Percentiles rank a stretch among this genome's conserved stretches.
phyloP scores from a whole-genome alignment of 2,888 invertebrate species.

The Pyrocoelia pectoralis region DNA sequence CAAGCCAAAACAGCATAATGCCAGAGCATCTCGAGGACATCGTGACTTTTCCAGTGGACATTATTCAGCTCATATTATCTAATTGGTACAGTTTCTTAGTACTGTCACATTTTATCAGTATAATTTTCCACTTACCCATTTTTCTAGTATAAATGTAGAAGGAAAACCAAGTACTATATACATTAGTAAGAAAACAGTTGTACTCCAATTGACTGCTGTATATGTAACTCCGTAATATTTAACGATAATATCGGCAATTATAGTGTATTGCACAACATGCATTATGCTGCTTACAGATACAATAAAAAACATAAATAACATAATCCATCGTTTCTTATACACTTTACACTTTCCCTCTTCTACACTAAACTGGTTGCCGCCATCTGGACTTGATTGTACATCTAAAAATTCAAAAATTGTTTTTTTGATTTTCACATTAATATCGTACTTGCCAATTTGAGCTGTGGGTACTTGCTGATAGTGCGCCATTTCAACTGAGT shows the following conservation, averaged over 20 bases:
- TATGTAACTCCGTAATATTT: conserved; percentile 74
- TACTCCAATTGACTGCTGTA: conserved; percentile 87
- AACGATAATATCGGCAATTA: conserved; percentile 80
- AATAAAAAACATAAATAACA: conserved; percentile 53
- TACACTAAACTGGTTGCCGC: too few species aligned
- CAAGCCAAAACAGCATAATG: too few species aligned
- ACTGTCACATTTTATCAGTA: neutral
- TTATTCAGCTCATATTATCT: neutral
- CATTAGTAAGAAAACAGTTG: conserved; percentile 93
- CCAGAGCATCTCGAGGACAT: too few species aligned
- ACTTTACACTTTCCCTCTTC: conserved; percentile 60
- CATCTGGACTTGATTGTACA: too few species aligned
- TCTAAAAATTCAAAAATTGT: too few species aligned
- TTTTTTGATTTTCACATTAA: too few species aligned
- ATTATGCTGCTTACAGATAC: conserved; percentile 78
- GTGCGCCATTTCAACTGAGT: too few species aligned
- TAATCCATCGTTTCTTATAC: conserved; percentile 78
- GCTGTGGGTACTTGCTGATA: too few species aligned
- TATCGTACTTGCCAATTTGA: too few species aligned
- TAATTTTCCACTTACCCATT: conserved; percentile 70
- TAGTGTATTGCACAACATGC: conserved; percentile 94
- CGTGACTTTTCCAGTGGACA: too few species aligned
- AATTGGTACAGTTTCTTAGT: neutral
- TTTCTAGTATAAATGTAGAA: conserved; percentile 90
- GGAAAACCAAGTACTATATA: conserved; percentile 96